A percentile compares a stretch with the other conserved stretches of the same genome.
These are phyloP conservation scores for Ptiloglossa arizonensis DNA, from an alignment of 1,140 invertebrate genomes.

Conservation along the genomic window DNA sequence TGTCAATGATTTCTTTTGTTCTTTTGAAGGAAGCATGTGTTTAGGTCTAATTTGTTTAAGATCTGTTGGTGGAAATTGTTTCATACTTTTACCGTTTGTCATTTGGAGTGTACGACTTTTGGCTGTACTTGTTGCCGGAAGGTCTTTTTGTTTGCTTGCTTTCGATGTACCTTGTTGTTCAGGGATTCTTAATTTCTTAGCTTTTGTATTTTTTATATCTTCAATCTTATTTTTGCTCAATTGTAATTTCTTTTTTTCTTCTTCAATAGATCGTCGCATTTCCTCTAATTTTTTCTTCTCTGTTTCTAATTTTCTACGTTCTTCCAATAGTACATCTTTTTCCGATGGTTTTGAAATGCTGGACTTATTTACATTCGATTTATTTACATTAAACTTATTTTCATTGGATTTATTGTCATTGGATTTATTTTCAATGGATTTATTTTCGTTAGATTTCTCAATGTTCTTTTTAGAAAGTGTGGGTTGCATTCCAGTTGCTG, in stretches of 20 bases:
- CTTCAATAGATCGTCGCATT: slow-evolving; percentile 79
- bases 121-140: slow-evolving; percentile 78
- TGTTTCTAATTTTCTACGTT: slow-evolving; percentile 75
- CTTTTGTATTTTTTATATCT: slow-evolving; percentile 34
- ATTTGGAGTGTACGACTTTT: neutral
- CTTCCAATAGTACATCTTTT: slow-evolving; percentile 72
- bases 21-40: slow-evolving; percentile 51
- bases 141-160: slow-evolving; percentile 75
- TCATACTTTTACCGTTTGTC: slow-evolving; percentile 60
- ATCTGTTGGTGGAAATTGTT: slow-evolving; percentile 82
- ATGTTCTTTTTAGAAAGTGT: slow-evolving; percentile 32
- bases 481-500: neutral
- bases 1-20: slow-evolving; percentile 72
- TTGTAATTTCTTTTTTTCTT: slow-evolving; percentile 79
- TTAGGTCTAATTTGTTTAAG: slow-evolving; percentile 67
- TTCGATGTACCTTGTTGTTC: slow-evolving; percentile 48
- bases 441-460: slow-evolving; percentile 65
- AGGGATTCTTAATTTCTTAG: slow-evolving; percentile 47
- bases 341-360: slow-evolving; percentile 42
- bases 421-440: slow-evolving; percentile 55
- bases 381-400: slow-evolving; percentile 67
- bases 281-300: slow-evolving; percentile 80
- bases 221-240: slow-evolving; percentile 62
- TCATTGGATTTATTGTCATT: too few relatives aligned
- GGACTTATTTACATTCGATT: slow-evolving; percentile 55